A percentile compares a stretch with the other conserved stretches of the same genome.
Conservation (phyloP, 2,797 vertebrate species). For the Neosalanx taihuensis region DNA sequence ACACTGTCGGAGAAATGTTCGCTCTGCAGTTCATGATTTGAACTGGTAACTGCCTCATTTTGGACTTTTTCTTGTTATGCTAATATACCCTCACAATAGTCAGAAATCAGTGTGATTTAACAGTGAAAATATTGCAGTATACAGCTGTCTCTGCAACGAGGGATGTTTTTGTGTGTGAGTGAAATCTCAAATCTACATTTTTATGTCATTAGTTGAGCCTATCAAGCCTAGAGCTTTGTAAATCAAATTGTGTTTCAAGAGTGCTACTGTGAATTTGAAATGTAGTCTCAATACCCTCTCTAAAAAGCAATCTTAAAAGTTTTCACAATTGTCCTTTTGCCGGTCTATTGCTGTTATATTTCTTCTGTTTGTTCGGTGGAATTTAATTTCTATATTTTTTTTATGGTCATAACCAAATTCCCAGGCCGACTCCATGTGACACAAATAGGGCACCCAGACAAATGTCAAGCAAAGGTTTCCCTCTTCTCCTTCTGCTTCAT, state of each 20-base stretch:
- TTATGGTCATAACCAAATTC: not conserved
- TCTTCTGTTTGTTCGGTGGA: not conserved
- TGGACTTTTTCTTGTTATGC: constrained; percentile 75
- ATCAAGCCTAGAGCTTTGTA: constrained; percentile 61
- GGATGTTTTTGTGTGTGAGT: constrained; percentile 58
- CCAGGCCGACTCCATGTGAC: not conserved
- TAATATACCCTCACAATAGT: constrained; percentile 72
- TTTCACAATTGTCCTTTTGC: not conserved
- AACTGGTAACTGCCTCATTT: constrained; percentile 73
- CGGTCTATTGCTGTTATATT: not conserved
- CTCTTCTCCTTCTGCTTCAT: not conserved
- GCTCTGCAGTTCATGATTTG: constrained; percentile 73
- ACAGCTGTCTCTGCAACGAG: constrained; percentile 59
- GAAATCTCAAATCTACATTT: constrained; percentile 72
- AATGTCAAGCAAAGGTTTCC: constrained; percentile 3
- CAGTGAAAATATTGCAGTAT: constrained; percentile 66
- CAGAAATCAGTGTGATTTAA: constrained; percentile 77
- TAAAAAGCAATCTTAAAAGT: not conserved
- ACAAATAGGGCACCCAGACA: not conserved
- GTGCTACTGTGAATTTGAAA: constrained; percentile 61
- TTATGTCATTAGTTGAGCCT: constrained; percentile 71
- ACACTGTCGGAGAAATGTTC: constrained; percentile 69
- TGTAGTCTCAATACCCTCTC: constrained; percentile 26
- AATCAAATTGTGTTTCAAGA: constrained; percentile 67
- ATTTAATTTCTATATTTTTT: not conserved